phyloP scores from a whole-genome alignment of 2,797 vertebrate species.

The Hybognathus amarus region DNA sequence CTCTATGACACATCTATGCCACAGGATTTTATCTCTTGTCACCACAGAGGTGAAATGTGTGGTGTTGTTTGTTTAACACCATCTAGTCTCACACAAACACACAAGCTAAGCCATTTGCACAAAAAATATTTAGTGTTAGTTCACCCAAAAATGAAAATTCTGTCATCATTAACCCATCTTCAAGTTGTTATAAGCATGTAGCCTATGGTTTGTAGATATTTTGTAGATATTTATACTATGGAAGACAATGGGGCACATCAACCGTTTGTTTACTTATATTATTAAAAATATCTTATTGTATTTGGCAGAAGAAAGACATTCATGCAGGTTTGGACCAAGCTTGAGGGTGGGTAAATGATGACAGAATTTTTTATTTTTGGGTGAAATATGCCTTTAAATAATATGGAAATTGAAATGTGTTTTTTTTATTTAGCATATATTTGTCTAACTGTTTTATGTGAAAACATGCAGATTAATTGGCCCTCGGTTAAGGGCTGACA shows the following conservation, averaged over 20 bases:
- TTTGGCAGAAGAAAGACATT: background rate
- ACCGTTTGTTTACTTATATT: no score
- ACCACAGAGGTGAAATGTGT: conserved; percentile 46
- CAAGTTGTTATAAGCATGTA: background rate
- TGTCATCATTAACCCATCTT: no score
- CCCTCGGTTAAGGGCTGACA: background rate
- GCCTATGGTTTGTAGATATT: background rate
- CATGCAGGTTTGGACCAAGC: no score
- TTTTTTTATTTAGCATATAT: background rate
- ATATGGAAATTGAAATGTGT: background rate
- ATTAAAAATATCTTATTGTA: no score
- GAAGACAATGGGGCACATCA: no score
- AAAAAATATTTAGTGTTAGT: background rate
- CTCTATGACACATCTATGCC: conserved; percentile 26
- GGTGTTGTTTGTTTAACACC: conserved; percentile 31
- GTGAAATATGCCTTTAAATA: background rate
- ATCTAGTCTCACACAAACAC: conserved; percentile 9
- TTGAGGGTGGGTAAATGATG: no score
- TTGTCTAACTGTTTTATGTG: background rate
- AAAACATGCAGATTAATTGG: conserved; percentile 6
- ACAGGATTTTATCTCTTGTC: conserved; percentile 22
- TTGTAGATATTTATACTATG: no score
- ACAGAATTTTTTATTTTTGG: no score
- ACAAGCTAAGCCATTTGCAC: background rate
- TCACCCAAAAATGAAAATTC: background rate